A percentile compares a stretch with the other conserved stretches of the same genome.
phyloP scores from a whole-genome alignment of 2,113 vertebrate species.

The Pao palembangensis region DNA sequence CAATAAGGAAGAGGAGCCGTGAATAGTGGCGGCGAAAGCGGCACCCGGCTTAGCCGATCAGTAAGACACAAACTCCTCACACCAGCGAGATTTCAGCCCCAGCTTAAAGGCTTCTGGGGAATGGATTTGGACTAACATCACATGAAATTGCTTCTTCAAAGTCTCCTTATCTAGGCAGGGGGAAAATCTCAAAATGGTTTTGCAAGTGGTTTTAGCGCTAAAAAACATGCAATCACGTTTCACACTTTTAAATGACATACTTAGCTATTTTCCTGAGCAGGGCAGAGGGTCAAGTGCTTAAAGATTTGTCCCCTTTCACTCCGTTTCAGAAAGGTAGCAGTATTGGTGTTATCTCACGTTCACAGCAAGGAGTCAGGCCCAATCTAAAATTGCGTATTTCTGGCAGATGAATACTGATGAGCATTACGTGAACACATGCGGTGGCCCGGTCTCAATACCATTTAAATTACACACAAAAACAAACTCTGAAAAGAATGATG shows the following conservation, averaged over 20 bases:
- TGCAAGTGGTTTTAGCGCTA: conserved; percentile 60
- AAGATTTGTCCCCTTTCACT: conserved; percentile 59
- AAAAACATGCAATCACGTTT: conserved; percentile 70
- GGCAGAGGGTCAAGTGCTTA: conserved; percentile 62
- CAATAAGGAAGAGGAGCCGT: conserved; percentile 33
- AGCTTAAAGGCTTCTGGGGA: conserved; percentile 65
- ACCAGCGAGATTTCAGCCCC: conserved; percentile 64
- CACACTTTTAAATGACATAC: conserved; percentile 70
- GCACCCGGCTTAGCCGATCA: conserved; percentile 55
- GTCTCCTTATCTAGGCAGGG: conserved; percentile 61
- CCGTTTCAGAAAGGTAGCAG: conserved; percentile 47
- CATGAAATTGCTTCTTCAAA: conserved; percentile 72
- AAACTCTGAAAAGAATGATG: conserved; percentile 41
- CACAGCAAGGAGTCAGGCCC: conserved; percentile 52
- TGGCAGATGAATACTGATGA: conserved; percentile 62
- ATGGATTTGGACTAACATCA: conserved; percentile 70
- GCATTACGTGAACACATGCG: conserved; percentile 21
- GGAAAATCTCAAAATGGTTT: conserved; percentile 62
- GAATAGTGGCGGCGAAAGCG: conserved; percentile 52
- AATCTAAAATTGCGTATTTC: conserved; percentile 52
- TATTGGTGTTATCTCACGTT: conserved; percentile 63
- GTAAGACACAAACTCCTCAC: conserved; percentile 67
- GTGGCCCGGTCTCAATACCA: conserved; percentile 15
- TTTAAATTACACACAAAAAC: conserved; percentile 37
- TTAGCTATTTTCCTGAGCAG: conserved; percentile 60